Evolutionary conservation across 2,888 invertebrate genomes (phyloP).

Genomic region (Leptogaster cylindrica): DNA sequence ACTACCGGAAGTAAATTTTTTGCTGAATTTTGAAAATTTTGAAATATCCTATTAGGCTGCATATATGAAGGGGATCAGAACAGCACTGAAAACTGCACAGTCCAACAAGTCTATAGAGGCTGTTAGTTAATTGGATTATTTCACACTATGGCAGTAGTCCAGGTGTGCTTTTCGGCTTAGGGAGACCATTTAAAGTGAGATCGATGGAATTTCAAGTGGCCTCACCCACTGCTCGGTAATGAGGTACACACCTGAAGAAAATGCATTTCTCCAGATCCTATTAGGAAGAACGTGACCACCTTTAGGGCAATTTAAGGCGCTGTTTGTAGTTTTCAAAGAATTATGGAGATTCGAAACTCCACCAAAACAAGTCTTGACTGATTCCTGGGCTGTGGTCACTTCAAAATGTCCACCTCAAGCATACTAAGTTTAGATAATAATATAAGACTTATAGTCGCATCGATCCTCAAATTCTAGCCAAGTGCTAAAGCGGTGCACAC

Average conservation of each 20-base stretch:
- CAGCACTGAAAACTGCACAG: conserved; percentile 7
- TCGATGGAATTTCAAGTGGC: conserved; percentile 16
- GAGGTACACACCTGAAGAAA: not conserved
- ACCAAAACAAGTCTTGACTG: no score
- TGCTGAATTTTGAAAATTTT: no score
- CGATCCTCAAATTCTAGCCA: no score
- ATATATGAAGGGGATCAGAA: not conserved
- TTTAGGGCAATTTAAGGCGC: not conserved
- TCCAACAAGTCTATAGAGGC: conserved; percentile 6
- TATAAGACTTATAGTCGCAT: no score
- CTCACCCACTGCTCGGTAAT: not conserved
- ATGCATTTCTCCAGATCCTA: conserved; percentile 15
- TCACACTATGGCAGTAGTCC: not conserved
- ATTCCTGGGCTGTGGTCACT: no score
- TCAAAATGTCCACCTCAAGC: no score
- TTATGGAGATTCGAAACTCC: not conserved
- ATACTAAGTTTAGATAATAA: no score
- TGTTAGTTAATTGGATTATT: conserved; percentile 19
- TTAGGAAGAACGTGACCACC: not conserved
- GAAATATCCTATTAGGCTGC: no score
- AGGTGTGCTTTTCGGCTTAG: conserved; percentile 14
- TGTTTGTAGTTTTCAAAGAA: not conserved
- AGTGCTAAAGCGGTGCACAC: no score
- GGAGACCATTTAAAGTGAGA: conserved; percentile 2
- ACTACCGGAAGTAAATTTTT: no score